Conservation (phyloP, 2,113 vertebrate genomes). For the Lota lota region DNA sequence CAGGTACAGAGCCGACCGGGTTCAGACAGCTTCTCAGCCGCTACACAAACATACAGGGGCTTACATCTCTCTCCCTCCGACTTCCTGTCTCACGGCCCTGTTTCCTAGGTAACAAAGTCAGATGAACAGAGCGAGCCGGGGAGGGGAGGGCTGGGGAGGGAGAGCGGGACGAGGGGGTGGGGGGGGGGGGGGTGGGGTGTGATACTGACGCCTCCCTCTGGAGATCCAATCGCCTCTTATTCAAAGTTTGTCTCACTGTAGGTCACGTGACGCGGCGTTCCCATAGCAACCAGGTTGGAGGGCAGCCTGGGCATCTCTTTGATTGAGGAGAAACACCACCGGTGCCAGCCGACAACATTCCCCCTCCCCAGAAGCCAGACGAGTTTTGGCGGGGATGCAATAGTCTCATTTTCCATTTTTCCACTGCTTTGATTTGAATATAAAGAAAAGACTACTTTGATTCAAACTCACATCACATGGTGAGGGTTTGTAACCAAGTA, state of each 20-base stretch:
- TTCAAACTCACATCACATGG: too few relatives aligned
- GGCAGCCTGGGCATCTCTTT: constrained; percentile 70
- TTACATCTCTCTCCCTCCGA: constrained; percentile 57
- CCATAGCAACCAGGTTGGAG: constrained; percentile 80
- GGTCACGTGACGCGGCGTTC: constrained; percentile 75
- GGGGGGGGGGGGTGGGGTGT: neutral
- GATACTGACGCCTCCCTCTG: constrained; percentile 60
- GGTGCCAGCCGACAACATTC: constrained; percentile 36
- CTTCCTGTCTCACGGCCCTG: constrained; percentile 75
- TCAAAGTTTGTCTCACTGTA: constrained; percentile 76
- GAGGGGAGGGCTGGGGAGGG: constrained; percentile 22
- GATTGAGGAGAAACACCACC: constrained; percentile 56
- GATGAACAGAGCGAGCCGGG: constrained; percentile 66
- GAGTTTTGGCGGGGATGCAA: constrained; percentile 22
- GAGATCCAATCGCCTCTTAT: constrained; percentile 72
- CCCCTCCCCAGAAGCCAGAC: too few relatives aligned
- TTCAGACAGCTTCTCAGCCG: constrained; percentile 56
- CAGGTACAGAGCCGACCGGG: constrained; percentile 29
- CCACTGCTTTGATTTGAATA: too few relatives aligned
- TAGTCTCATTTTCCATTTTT: too few relatives aligned
- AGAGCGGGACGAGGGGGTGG: constrained; percentile 40
- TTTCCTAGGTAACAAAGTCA: constrained; percentile 80
- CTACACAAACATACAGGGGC: constrained; percentile 77
- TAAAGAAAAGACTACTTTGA: too few relatives aligned
- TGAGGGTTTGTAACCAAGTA: too few relatives aligned